A percentile compares a stretch with the other conserved stretches of the same genome.
Conservation (phyloP, 2,113 vertebrate species). For the Larimichthys crocea region DNA sequence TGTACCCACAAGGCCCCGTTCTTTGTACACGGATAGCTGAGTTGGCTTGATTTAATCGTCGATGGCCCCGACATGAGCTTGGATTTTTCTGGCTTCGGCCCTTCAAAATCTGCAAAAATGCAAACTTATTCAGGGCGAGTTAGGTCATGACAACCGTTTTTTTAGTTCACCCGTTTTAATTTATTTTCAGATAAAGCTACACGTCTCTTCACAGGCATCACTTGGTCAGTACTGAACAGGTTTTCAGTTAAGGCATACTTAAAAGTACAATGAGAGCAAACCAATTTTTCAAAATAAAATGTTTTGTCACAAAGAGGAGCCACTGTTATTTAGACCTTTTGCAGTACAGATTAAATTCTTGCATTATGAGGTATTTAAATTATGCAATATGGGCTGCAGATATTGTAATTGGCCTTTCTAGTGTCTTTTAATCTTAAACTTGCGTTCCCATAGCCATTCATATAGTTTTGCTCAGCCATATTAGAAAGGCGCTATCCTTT, state of each 20-base stretch:
- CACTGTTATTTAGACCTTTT: background rate
- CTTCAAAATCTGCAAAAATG: background rate
- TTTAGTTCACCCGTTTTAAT: background rate
- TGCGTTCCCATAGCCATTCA: background rate
- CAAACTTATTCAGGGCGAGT: background rate
- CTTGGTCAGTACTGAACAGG: background rate
- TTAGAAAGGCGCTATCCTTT: constrained; percentile 11
- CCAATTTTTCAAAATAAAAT: background rate
- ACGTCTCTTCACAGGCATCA: background rate
- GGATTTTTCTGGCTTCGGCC: background rate
- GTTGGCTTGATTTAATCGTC: constrained; percentile 30
- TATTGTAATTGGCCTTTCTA: background rate
- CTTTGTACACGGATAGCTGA: constrained; percentile 34
- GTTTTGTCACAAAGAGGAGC: background rate
- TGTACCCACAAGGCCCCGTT: constrained; percentile 62
- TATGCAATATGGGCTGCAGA: background rate
- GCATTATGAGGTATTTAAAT: background rate
- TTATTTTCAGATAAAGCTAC: constrained; percentile 2
- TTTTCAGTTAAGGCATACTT: background rate
- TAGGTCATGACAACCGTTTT: background rate
- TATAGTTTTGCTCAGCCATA: constrained; percentile 1
- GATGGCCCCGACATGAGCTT: background rate
- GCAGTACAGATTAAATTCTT: background rate
- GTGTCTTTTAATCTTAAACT: background rate
- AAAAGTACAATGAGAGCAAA: constrained; percentile 2